These are phyloP conservation scores for Tichodroma muraria DNA, from an alignment of 2,113 vertebrate species.

Conservation along the genomic window DNA sequence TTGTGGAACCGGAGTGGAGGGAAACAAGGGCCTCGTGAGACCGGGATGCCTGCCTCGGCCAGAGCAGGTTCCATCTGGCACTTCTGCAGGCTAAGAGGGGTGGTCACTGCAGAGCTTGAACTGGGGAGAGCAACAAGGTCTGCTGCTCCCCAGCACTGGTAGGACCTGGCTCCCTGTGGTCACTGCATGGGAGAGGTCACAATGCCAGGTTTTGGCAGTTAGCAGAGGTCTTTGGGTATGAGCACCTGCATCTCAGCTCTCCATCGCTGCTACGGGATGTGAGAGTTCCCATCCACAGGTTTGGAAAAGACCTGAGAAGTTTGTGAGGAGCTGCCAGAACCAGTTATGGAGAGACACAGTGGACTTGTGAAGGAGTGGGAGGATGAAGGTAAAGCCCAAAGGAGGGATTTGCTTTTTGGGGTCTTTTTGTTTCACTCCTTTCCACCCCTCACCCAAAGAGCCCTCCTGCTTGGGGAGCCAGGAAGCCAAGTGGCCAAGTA, in stretches of 20 bases:
- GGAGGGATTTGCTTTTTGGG: not conserved
- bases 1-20: not conserved
- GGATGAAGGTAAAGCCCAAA: not conserved
- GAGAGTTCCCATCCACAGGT: not conserved
- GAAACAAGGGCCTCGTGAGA: not conserved
- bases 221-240: not conserved
- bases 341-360: not conserved
- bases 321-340: not conserved
- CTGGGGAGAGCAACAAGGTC: not conserved
- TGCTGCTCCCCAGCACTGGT: not conserved
- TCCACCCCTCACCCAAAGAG: not conserved
- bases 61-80: not conserved
- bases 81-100: not conserved
- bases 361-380: not conserved
- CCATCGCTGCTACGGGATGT: rapidly evolving
- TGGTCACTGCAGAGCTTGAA: not conserved
- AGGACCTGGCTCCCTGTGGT: not conserved
- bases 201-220: not conserved
- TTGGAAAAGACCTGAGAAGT: not conserved
- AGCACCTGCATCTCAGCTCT: not conserved
- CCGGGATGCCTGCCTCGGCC: not conserved
- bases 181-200: not conserved
- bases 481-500: too few relatives aligned
- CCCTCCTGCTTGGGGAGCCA: not conserved
- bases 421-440: not conserved